Percentiles rank a stretch among this genome's conserved stretches.
These are phyloP conservation scores for Sardinella longiceps DNA, from an alignment of 2,797 vertebrate genomes.

Conservation along the genomic window DNA sequence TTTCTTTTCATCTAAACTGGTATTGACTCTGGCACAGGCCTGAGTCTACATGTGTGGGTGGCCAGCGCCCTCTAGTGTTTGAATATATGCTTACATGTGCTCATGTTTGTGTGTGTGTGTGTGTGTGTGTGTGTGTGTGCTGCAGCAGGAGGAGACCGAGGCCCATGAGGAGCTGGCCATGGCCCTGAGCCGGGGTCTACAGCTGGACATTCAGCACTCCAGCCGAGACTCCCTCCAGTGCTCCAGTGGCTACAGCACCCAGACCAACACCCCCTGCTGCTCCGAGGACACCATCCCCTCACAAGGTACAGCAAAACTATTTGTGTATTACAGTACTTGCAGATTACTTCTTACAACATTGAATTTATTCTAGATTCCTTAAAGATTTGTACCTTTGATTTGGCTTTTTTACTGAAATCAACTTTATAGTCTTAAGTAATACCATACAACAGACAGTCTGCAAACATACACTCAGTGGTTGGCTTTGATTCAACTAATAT, in stretches of 20 bases:
- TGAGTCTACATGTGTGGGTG: neutral
- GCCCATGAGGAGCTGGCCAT: slow-evolving; percentile 83
- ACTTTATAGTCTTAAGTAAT: no score
- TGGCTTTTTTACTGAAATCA: no score
- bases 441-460: no score
- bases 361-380: neutral
- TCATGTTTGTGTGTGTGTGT: slow-evolving; percentile 28
- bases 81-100: neutral
- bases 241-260: slow-evolving; percentile 92
- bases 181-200: slow-evolving; percentile 83
- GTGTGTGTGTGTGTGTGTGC: slow-evolving; percentile 50
- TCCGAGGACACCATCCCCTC: slow-evolving; percentile 89
- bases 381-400: no score
- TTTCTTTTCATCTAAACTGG: neutral
- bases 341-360: neutral
- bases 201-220: slow-evolving; percentile 86
- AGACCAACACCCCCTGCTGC: slow-evolving; percentile 90
- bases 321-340: neutral
- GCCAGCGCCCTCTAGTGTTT: neutral
- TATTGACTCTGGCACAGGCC: neutral
- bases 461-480: no score
- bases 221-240: slow-evolving; percentile 90
- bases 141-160: slow-evolving; percentile 79
- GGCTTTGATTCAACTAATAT: no score
- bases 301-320: slow-evolving; percentile 72